Conservation (phyloP, 2,888 invertebrate species). For the Erebia aethiops region DNA sequence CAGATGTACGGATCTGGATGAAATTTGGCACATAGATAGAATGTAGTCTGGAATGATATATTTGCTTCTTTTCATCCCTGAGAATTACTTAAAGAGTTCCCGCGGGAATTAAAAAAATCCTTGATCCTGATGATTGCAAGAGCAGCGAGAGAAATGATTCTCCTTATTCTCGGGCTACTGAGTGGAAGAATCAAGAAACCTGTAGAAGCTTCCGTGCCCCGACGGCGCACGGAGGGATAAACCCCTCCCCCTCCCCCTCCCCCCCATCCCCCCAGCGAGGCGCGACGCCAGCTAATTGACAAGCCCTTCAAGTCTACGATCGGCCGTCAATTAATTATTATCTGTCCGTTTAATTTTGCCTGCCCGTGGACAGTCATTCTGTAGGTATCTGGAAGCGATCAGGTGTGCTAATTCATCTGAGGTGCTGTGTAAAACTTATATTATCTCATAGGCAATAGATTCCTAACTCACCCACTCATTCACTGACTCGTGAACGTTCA, state of each 20-base stretch:
- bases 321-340: not conserved
- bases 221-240: not conserved
- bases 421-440: no score
- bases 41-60: no score
- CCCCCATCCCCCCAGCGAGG: not conserved
- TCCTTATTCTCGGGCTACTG: not conserved
- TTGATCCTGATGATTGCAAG: no score
- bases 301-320: constrained; percentile 4
- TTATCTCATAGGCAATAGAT: no score
- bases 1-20: no score
- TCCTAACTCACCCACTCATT: no score
- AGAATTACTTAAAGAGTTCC: no score
- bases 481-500: no score
- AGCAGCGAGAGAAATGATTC: no score
- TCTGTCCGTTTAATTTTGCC: not conserved
- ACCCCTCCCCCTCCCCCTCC: not conserved
- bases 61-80: no score
- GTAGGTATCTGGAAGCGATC: not conserved
- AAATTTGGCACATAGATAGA: no score
- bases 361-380: not conserved
- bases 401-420: not conserved
- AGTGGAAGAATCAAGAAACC: not conserved
- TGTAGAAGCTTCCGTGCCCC: not conserved
- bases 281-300: constrained; percentile 1
- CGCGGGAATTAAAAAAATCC: no score